phyloP scores from a whole-genome alignment of 2,113 vertebrate genomes.

The Saguinus midas region DNA sequence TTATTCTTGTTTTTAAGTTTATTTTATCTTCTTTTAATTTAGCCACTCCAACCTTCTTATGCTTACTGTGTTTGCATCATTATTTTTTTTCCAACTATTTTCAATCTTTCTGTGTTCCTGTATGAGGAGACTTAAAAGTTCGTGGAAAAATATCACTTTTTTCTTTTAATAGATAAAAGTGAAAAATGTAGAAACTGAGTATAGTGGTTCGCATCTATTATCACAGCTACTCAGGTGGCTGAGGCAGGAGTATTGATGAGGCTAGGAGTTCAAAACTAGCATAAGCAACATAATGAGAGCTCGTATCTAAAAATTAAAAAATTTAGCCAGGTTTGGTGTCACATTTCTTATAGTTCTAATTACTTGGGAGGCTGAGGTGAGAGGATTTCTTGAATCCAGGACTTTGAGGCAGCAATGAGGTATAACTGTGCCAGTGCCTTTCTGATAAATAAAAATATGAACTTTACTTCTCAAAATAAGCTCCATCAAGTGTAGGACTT shows the following conservation, averaged over 20 bases:
- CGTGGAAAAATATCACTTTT: neutral
- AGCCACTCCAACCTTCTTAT: neutral
- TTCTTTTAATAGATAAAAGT: no score
- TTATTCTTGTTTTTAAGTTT: neutral
- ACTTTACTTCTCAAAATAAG: neutral
- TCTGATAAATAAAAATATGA: neutral
- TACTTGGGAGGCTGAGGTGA: neutral
- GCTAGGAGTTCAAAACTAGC: neutral
- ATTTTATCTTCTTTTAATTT: neutral
- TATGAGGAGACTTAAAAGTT: neutral
- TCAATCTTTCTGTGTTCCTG: neutral
- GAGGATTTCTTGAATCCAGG: neutral
- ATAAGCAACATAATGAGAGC: neutral
- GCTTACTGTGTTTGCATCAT: neutral
- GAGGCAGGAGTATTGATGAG: neutral
- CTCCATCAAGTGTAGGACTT: neutral
- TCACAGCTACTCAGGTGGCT: neutral
- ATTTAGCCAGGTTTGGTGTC: neutral
- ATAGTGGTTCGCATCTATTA: neutral
- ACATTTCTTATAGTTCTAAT: no score
- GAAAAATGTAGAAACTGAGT: neutral
- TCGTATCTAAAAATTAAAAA: neutral
- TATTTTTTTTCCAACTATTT: neutral
- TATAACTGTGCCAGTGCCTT: neutral
- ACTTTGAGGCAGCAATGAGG: neutral